Conservation (phyloP, 2,888 invertebrate species). For the Cephus spinipes region DNA sequence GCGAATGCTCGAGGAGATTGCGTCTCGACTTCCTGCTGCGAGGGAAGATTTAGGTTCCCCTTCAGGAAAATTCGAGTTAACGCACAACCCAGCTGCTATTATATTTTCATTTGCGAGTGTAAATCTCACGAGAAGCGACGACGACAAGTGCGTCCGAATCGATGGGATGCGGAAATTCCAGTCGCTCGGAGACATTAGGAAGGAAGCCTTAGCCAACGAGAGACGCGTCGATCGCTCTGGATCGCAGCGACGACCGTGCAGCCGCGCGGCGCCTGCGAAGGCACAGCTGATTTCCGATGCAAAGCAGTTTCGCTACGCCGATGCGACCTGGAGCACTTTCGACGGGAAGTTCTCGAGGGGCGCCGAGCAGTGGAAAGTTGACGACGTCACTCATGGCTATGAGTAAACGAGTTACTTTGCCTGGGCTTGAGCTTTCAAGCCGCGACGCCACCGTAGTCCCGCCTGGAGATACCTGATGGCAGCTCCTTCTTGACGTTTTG, state of each 20-base stretch:
- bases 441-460: conserved; percentile 10
- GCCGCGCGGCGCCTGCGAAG: no score
- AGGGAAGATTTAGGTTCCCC: conserved; percentile 57
- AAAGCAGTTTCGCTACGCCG: conserved; percentile 11
- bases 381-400: conserved; percentile 15
- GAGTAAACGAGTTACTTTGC: conserved; percentile 1
- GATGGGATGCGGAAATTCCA: not conserved
- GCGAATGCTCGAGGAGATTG: conserved; percentile 54
- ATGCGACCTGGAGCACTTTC: not conserved
- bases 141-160: conserved; percentile 12
- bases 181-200: not conserved
- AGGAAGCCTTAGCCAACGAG: not conserved
- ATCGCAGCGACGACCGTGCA: no score
- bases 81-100: conserved; percentile 37
- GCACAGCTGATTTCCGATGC: not conserved
- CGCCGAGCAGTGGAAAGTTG: conserved; percentile 2
- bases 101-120: conserved; percentile 53
- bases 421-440: not conserved
- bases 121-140: conserved; percentile 24
- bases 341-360: conserved; percentile 3
- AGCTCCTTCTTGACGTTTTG: not conserved
- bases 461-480: not conserved
- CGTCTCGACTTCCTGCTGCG: conserved; percentile 60
- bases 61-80: conserved; percentile 48
- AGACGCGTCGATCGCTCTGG: not conserved